Conservation (phyloP, 2,113 vertebrate species). For the Ginglymostoma cirratum region DNA sequence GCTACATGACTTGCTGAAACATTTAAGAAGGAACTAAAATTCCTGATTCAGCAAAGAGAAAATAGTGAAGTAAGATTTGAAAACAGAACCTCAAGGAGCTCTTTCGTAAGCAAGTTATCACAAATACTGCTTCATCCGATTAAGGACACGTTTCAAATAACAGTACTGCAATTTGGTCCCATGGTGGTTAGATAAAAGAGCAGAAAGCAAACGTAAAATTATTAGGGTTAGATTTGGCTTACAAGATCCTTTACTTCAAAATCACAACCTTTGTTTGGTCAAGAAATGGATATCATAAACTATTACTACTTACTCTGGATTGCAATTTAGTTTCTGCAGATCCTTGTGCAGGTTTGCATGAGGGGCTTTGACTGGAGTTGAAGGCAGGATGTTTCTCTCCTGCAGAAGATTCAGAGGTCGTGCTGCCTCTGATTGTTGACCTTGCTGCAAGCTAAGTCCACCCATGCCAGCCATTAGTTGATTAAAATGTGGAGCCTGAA, state of each 20-base stretch:
- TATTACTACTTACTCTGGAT: constrained; percentile 74
- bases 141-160: neutral
- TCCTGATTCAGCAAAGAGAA: neutral
- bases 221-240: neutral
- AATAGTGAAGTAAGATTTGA: neutral
- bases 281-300: neutral
- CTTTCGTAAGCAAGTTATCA: neutral
- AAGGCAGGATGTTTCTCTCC: constrained; percentile 86
- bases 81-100: neutral
- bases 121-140: neutral
- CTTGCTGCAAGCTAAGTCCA: constrained; percentile 66
- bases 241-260: neutral
- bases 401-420: constrained; percentile 87
- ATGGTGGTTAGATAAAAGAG: neutral
- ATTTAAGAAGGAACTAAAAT: neutral
- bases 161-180: neutral
- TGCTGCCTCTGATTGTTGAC: constrained; percentile 73
- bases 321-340: constrained; percentile 87
- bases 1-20: neutral
- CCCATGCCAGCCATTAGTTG: constrained; percentile 73
- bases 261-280: neutral
- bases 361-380: constrained; percentile 63
- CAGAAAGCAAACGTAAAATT: neutral
- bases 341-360: constrained; percentile 85
- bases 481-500: constrained; percentile 64